These are phyloP conservation scores for Crambe crambe DNA, from an alignment of 37 sponge, comb jelly and placozoan genomes.

Conservation along the genomic window DNA sequence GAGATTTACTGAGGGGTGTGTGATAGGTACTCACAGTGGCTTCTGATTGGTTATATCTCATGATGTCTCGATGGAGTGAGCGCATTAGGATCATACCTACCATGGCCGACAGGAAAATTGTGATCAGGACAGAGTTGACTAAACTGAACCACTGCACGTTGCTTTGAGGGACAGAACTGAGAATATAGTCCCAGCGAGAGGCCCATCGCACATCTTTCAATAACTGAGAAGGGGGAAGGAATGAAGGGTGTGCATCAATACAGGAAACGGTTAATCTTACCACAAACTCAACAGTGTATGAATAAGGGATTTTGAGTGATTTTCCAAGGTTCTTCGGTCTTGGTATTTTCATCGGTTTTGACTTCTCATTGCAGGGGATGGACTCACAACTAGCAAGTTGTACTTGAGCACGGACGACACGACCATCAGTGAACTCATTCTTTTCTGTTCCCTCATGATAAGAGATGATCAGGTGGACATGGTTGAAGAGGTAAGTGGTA, in stretches of 20 bases:
- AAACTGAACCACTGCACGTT: conserved; percentile 98
- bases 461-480: conserved; percentile 69
- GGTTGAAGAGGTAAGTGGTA: conserved; percentile 87
- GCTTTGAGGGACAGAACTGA: conserved; percentile 72
- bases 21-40: conserved; percentile 51
- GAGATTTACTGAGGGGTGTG: no score
- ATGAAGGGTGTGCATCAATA: background rate
- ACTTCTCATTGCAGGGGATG: conserved; percentile 16
- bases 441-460: conserved; percentile 66
- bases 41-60: conserved; percentile 92
- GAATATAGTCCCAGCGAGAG: conserved; percentile 98
- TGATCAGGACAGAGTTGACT: conserved; percentile 91
- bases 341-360: conserved; percentile 24
- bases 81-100: conserved; percentile 93
- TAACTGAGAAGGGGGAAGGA: conserved; percentile 21
- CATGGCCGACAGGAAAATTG: conserved; percentile 95
- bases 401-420: conserved; percentile 55
- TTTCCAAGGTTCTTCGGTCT: background rate
- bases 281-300: conserved; percentile 77
- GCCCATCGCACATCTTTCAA: conserved; percentile 80
- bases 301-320: conserved; percentile 63
- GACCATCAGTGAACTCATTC: conserved; percentile 18
- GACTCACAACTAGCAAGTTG: conserved; percentile 48
- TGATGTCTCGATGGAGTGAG: conserved; percentile 88
- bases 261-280: conserved; percentile 16